phyloP scores from a whole-genome alignment of 1,140 invertebrate species.

The Brachionus asplanchnoidis region DNA sequence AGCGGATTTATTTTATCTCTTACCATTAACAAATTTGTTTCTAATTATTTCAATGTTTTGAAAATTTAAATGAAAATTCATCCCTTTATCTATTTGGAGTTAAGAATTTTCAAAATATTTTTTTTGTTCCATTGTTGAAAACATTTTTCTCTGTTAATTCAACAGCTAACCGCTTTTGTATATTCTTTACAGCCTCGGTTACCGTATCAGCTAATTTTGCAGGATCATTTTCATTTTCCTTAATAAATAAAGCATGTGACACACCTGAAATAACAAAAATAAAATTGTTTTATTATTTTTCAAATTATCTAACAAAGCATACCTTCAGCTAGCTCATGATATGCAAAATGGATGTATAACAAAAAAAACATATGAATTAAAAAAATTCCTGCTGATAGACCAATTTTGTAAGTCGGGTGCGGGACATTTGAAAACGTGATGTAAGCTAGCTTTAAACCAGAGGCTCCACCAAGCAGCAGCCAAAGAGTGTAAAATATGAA shows the following conservation, averaged over 20 bases:
- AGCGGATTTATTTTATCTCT: too few species aligned
- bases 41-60: too few species aligned
- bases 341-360: constrained; percentile 58
- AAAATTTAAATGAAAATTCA: too few species aligned
- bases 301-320: neutral
- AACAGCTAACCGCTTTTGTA: neutral
- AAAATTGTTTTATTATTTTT: neutral
- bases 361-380: constrained; percentile 54
- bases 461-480: constrained; percentile 51
- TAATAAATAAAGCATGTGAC: neutral
- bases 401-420: constrained; percentile 51
- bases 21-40: too few species aligned
- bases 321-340: constrained; percentile 58
- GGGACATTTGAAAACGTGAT: constrained; percentile 51
- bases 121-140: too few species aligned
- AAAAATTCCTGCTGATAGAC: constrained; percentile 49
- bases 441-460: constrained; percentile 3
- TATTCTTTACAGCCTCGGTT: neutral
- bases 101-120: too few species aligned
- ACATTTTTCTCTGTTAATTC: too few species aligned
- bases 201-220: neutral
- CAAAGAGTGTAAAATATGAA: constrained; percentile 56
- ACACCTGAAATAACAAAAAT: neutral
- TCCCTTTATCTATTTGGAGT: too few species aligned
- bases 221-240: neutral